Evolutionary conservation across 2,888 invertebrate genomes (phyloP).

Genomic region (Crematogaster levior): DNA sequence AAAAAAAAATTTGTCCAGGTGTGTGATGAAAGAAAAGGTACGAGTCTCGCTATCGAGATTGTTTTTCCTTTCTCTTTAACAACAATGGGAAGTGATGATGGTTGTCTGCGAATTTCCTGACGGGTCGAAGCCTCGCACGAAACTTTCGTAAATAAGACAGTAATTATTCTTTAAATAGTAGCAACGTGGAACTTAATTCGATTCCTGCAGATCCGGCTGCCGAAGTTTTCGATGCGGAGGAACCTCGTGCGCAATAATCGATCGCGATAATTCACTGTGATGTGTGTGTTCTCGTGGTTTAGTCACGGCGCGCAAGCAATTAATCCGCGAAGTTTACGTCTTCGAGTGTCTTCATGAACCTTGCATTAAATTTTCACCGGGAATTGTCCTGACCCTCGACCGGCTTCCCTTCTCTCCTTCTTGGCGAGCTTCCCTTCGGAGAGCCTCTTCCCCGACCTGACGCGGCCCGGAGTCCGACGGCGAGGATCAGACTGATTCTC

Average conservation of each 20-base stretch:
- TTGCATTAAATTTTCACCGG: constrained; percentile 78
- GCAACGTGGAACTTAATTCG: background rate
- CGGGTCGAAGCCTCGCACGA: background rate
- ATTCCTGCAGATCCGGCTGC: constrained; percentile 1
- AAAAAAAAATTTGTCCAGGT: background rate
- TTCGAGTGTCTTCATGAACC: constrained; percentile 53
- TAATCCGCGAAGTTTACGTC: constrained; percentile 50
- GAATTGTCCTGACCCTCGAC: constrained; percentile 74
- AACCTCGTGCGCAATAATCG: constrained; percentile 20
- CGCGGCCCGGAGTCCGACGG: constrained; percentile 52
- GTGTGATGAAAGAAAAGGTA: background rate
- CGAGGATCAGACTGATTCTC: constrained; percentile 71
- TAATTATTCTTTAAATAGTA: background rate
- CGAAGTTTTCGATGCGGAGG: background rate
- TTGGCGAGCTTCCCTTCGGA: background rate
- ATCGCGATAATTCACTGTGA: constrained; percentile 65
- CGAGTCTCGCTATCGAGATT: background rate
- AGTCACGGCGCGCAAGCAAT: constrained; percentile 57
- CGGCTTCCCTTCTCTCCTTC: too few relatives aligned
- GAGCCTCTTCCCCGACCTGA: constrained; percentile 57
- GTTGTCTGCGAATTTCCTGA: background rate
- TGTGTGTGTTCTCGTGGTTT: constrained; percentile 70
- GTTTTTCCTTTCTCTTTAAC: background rate
- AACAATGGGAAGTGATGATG: background rate
- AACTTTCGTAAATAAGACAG: background rate